phyloP scores from a whole-genome alignment of 35 echinoderm and acorn worm genomes.

The Holothuria glaberrima region DNA sequence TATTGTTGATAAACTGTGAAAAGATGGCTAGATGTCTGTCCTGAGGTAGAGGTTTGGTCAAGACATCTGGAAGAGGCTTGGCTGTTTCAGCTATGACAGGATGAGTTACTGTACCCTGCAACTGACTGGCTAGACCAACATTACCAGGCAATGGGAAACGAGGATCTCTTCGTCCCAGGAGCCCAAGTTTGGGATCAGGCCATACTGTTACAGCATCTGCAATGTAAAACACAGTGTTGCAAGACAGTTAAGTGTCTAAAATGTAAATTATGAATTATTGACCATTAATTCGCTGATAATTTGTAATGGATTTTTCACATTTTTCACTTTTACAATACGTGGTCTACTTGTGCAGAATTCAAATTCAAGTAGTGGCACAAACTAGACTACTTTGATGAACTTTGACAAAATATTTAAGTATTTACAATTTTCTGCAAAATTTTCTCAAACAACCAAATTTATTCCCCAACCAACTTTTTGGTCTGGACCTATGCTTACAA shows the following conservation, averaged over 20 bases:
- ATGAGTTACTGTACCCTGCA: slow-evolving; percentile 30
- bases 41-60: slow-evolving; percentile 71
- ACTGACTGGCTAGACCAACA: slow-evolving; percentile 61
- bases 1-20: slow-evolving; percentile 73
- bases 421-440: too few relatives aligned
- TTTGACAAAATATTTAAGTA: too few relatives aligned
- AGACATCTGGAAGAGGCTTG: slow-evolving; percentile 56
- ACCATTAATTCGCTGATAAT: too few relatives aligned
- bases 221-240: not conserved
- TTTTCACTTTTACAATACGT: too few relatives aligned
- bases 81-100: not conserved
- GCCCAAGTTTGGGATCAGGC: slow-evolving; percentile 84
- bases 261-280: not conserved
- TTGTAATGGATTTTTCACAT: too few relatives aligned
- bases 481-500: too few relatives aligned
- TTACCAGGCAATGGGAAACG: slow-evolving; percentile 90
- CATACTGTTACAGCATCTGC: slow-evolving; percentile 44
- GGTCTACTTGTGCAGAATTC: too few relatives aligned
- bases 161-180: slow-evolving; percentile 67
- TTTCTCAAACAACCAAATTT: too few relatives aligned
- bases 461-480: too few relatives aligned
- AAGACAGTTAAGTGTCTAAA: not conserved
- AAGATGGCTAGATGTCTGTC: slow-evolving; percentile 77
- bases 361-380: too few relatives aligned
- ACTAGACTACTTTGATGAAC: too few relatives aligned